Percentiles rank a stretch among this genome's conserved stretches.
phyloP scores from a whole-genome alignment of 2,888 invertebrate species.

The Chaetogeoica ovagalla region DNA sequence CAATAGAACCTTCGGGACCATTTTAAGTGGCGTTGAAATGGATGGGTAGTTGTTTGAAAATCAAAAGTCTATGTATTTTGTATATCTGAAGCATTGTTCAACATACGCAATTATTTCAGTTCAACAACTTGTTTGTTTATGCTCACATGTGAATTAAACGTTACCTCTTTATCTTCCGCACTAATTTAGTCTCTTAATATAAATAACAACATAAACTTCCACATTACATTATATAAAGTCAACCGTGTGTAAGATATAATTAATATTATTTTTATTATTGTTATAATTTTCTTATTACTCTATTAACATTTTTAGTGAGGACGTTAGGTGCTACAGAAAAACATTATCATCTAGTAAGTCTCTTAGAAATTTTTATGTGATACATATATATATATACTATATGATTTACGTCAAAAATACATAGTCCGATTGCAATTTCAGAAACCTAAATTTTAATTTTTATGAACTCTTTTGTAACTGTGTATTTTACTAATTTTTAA shows the following conservation, averaged over 20 bases:
- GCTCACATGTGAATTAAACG: background rate
- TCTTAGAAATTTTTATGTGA: too few relatives aligned
- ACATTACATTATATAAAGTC: background rate
- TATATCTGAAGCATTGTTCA: slow-evolving; percentile 29
- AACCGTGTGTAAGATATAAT: background rate
- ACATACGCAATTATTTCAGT: slow-evolving; percentile 22
- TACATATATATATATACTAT: too few relatives aligned
- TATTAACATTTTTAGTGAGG: too few relatives aligned
- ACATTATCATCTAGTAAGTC: too few relatives aligned
- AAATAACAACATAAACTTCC: background rate
- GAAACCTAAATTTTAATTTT: too few relatives aligned
- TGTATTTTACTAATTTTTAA: too few relatives aligned
- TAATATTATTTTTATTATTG: too few relatives aligned
- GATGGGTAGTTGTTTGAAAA: background rate
- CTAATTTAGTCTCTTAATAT: background rate
- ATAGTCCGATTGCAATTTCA: too few relatives aligned
- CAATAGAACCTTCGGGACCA: background rate
- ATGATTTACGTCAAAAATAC: too few relatives aligned
- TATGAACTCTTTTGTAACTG: too few relatives aligned
- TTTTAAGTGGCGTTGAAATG: background rate
- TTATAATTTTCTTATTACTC: too few relatives aligned
- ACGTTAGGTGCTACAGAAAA: too few relatives aligned
- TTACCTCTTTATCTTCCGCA: background rate
- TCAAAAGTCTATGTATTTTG: background rate
- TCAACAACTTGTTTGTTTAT: slow-evolving; percentile 25